These are phyloP conservation scores for Phalacrocorax pelagicus DNA, from an alignment of 2,113 vertebrate genomes.

Conservation along the genomic window DNA sequence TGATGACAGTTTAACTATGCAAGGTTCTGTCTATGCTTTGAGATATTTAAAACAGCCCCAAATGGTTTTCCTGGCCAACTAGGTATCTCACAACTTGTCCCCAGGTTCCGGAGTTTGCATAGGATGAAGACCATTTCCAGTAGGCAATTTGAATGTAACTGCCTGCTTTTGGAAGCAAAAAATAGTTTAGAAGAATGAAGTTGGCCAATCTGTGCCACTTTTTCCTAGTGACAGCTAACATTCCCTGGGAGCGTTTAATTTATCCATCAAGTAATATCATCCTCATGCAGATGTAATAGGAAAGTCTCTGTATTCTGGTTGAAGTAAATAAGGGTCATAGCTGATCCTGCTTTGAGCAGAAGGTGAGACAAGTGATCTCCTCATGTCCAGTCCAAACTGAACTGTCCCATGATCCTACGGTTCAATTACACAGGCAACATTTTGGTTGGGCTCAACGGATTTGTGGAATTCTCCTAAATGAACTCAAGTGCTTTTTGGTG, in stretches of 20 bases:
- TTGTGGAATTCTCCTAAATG: neutral
- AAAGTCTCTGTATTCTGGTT: neutral
- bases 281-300: neutral
- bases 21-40: neutral
- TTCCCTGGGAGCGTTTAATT: neutral
- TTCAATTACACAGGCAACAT: neutral
- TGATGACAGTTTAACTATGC: neutral
- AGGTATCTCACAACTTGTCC: neutral
- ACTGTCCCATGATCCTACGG: neutral
- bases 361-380: neutral
- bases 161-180: neutral
- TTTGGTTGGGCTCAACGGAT: neutral
- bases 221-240: neutral
- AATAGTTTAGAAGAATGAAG: neutral
- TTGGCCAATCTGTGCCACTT: neutral
- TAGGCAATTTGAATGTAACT: neutral
- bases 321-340: neutral
- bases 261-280: neutral
- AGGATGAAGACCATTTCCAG: neutral
- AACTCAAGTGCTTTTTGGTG: neutral
- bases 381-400: neutral
- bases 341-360: neutral
- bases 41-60: neutral
- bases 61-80: neutral
- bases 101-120: neutral